phyloP scores from a whole-genome alignment of 2,113 vertebrate species.

The Xenotilapia leptura region DNA sequence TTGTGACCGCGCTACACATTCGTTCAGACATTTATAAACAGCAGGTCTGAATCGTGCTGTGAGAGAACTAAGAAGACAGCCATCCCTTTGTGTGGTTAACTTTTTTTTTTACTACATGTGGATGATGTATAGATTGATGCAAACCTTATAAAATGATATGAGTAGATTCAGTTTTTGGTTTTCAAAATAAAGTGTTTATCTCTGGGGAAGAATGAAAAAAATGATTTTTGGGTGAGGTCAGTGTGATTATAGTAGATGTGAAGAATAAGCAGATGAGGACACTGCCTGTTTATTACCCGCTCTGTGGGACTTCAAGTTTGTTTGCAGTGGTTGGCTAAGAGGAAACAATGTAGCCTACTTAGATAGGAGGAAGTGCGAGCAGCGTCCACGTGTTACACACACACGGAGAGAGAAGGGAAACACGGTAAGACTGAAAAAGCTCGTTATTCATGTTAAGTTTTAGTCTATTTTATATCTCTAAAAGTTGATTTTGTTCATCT shows the following conservation, averaged over 20 bases:
- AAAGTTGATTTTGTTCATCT: background rate
- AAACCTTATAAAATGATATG: accelerated
- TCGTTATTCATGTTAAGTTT: background rate
- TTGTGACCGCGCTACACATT: background rate
- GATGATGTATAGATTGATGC: background rate
- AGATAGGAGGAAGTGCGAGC: conserved; percentile 30
- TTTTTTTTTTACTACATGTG: background rate
- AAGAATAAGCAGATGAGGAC: background rate
- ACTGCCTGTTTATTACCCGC: background rate
- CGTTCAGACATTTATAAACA: background rate
- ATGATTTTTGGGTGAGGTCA: background rate
- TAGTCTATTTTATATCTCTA: background rate
- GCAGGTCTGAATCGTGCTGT: background rate
- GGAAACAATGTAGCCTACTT: conserved; percentile 23
- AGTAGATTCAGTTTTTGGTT: background rate
- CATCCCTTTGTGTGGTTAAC: background rate
- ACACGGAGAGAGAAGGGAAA: background rate
- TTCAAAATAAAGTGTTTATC: background rate
- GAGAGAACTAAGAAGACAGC: background rate
- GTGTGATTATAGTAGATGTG: background rate
- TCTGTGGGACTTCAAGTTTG: background rate
- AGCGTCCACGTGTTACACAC: conserved; percentile 3
- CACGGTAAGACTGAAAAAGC: conserved; percentile 16
- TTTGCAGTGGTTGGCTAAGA: background rate
- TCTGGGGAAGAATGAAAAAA: background rate